These are phyloP conservation scores for Agelas oroides DNA, from an alignment of 37 sponge, comb jelly and placozoan genomes.

Conservation along the genomic window DNA sequence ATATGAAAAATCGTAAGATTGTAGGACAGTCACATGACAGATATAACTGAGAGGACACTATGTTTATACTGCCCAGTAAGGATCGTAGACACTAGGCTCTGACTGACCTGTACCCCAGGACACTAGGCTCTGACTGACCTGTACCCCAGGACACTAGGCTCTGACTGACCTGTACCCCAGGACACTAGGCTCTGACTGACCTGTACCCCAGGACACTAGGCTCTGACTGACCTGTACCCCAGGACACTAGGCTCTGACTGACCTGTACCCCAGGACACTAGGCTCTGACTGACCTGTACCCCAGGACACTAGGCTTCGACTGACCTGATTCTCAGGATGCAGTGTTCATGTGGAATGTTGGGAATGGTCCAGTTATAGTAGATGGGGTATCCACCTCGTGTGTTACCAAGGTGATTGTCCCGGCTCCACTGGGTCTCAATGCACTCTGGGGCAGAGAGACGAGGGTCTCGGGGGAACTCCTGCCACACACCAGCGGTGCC, in stretches of 20 bases:
- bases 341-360: conserved; percentile 79
- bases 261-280: too few species aligned
- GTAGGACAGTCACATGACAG: too few species aligned
- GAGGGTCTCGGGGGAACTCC: conserved; percentile 50
- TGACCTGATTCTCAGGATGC: conserved; percentile 78
- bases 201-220: too few species aligned
- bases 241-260: conserved; percentile 76
- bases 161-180: too few species aligned
- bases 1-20: not conserved
- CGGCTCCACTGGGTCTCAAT: conserved; percentile 86
- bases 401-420: conserved; percentile 99
- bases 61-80: too few species aligned
- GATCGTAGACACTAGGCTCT: too few species aligned
- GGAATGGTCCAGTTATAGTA: conserved; percentile 99
- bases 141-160: conserved; percentile 89
- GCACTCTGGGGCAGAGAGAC: conserved; percentile 87
- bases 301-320: too few species aligned
- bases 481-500: conserved; percentile 62
- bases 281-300: too few species aligned
- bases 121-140: too few species aligned
- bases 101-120: too few species aligned
- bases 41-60: too few species aligned
- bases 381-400: conserved; percentile 86
- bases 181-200: too few species aligned
- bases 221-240: conserved; percentile 30